phyloP scores from a whole-genome alignment of 37 sponge, comb jelly and placozoan genomes.

The Mnemiopsis leidyi region DNA sequence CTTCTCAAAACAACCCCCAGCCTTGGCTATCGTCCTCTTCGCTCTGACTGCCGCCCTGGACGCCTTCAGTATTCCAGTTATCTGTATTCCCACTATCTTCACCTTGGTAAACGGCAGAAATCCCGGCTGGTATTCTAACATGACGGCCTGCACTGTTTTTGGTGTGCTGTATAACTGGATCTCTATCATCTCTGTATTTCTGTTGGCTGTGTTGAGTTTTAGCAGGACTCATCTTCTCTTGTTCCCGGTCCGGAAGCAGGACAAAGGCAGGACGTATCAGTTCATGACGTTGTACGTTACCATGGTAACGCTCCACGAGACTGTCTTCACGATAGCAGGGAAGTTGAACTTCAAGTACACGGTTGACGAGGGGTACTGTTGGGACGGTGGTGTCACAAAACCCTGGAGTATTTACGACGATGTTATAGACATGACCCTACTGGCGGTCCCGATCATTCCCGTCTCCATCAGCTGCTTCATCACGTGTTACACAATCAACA shows the following conservation, averaged over 20 bases:
- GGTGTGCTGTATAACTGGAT: neutral
- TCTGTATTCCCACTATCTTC: neutral
- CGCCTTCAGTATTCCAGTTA: neutral
- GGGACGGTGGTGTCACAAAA: neutral
- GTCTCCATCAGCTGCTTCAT: conserved; percentile 13
- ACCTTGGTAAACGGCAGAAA: neutral
- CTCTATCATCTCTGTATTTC: neutral
- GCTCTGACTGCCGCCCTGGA: neutral
- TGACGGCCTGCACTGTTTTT: neutral
- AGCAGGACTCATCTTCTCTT: neutral
- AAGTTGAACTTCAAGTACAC: neutral
- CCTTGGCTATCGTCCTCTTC: neutral
- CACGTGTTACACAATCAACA: neutral
- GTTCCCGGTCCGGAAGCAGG: neutral
- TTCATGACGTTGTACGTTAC: neutral
- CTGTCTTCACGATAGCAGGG: neutral
- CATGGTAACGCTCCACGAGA: neutral
- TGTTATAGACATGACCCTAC: neutral
- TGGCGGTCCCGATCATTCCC: neutral
- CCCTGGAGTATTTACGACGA: neutral
- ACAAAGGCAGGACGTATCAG: neutral
- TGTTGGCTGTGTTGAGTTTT: neutral
- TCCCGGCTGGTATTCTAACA: neutral
- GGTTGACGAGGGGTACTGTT: neutral
- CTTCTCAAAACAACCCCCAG: neutral